Evolutionary conservation across 2,113 vertebrate species (phyloP).

Genomic region (Syngnathus scovelli): DNA sequence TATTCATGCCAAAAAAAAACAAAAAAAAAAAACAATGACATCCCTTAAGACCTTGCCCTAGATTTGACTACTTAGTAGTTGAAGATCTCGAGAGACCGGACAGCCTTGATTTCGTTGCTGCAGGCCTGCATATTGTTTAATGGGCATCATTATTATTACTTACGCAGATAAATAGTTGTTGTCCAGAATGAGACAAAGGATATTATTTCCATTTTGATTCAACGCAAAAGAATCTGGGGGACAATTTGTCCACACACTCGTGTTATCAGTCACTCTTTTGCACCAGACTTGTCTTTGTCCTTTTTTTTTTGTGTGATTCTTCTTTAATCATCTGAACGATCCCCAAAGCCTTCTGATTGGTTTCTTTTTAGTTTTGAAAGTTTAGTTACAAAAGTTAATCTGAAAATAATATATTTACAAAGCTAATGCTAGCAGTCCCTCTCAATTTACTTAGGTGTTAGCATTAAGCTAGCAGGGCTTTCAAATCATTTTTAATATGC

Average conservation of each 20-base stretch:
- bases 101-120: constrained; percentile 23
- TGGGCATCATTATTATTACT: constrained; percentile 46
- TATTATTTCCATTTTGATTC: constrained; percentile 23
- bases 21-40: constrained; percentile 6
- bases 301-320: too few species aligned
- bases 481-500: too few species aligned
- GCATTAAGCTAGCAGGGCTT: too few species aligned
- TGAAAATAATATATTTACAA: too few species aligned
- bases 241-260: background rate
- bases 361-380: too few species aligned
- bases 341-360: too few species aligned
- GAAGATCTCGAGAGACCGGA: background rate
- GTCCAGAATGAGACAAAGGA: constrained; percentile 33
- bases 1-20: constrained; percentile 5
- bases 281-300: background rate
- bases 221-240: background rate
- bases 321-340: too few species aligned
- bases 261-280: background rate
- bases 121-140: constrained; percentile 41
- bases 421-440: too few species aligned
- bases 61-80: background rate
- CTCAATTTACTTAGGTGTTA: too few species aligned
- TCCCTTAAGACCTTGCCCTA: background rate
- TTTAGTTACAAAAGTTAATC: too few species aligned
- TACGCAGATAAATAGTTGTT: constrained; percentile 51